Conservation (phyloP, 2,888 invertebrate species). For the Eustalomyia histrio region DNA sequence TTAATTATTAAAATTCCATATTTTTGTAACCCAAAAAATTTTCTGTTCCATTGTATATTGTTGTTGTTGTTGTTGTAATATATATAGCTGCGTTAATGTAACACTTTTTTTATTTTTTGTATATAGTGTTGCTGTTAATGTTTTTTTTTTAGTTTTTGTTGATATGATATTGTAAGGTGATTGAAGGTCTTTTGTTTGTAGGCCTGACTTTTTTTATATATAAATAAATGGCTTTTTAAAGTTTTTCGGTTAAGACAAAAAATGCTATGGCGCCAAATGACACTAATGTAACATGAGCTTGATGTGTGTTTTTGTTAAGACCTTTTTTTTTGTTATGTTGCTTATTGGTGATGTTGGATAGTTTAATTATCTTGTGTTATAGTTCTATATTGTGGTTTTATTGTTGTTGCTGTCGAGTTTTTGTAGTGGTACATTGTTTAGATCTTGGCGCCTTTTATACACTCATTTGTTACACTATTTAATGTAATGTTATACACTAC, state of each 20-base stretch:
- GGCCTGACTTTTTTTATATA: slow-evolving; percentile 21
- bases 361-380: slow-evolving; percentile 47
- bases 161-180: slow-evolving; percentile 42
- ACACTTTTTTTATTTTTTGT: slow-evolving; percentile 36
- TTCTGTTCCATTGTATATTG: background rate
- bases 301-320: slow-evolving; percentile 51
- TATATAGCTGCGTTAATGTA: slow-evolving; percentile 45
- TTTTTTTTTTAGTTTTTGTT: slow-evolving; percentile 8
- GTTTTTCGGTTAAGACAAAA: slow-evolving; percentile 15
- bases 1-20: no score
- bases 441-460: slow-evolving; percentile 60
- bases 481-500: slow-evolving; percentile 64
- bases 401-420: slow-evolving; percentile 19
- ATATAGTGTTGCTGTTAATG: slow-evolving; percentile 1
- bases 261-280: slow-evolving; percentile 68
- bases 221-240: slow-evolving; percentile 54
- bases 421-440: slow-evolving; percentile 53
- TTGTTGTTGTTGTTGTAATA: background rate
- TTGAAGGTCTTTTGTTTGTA: slow-evolving; percentile 53
- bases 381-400: slow-evolving; percentile 23
- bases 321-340: slow-evolving; percentile 18
- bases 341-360: slow-evolving; percentile 23
- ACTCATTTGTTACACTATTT: slow-evolving; percentile 63
- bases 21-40: background rate
- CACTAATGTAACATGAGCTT: slow-evolving; percentile 68